A percentile compares a stretch with the other conserved stretches of the same genome.
phyloP scores from a whole-genome alignment of 2,888 invertebrate genomes.

The Neoscelio sp. region DNA sequence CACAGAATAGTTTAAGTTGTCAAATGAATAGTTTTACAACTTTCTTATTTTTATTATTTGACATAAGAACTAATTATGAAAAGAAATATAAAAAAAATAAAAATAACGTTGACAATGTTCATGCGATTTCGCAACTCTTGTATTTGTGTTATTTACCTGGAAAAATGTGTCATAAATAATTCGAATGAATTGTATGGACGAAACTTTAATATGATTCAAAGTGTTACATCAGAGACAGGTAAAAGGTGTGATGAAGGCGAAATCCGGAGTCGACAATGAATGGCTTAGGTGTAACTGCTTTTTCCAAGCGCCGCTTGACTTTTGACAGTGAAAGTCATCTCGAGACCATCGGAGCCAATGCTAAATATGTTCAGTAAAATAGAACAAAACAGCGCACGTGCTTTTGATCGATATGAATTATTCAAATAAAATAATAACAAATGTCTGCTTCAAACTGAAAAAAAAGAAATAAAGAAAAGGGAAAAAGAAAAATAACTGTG shows the following conservation, averaged over 20 bases:
- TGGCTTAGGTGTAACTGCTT: constrained; percentile 44
- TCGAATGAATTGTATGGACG: constrained; percentile 29
- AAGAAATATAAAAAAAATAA: no score
- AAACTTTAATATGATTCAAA: constrained; percentile 13
- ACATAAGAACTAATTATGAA: constrained; percentile 14
- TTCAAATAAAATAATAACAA: no score
- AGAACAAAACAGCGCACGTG: constrained; percentile 6
- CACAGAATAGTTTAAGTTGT: no score
- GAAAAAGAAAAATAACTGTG: no score
- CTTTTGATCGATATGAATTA: neutral
- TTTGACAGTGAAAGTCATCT: constrained; percentile 61
- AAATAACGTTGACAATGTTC: no score
- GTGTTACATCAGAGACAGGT: constrained; percentile 38
- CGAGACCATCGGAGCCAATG: constrained; percentile 30
- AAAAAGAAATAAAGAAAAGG: neutral
- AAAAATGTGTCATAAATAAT: constrained; percentile 40
- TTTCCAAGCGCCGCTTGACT: constrained; percentile 39
- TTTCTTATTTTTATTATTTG: no score
- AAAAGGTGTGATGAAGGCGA: constrained; percentile 39
- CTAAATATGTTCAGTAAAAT: constrained; percentile 5
- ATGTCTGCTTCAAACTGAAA: neutral
- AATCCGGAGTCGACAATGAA: constrained; percentile 17
- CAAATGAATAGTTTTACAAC: no score
- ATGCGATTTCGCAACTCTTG: constrained; percentile 8
- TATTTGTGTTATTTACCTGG: constrained; percentile 17